Conservation (phyloP, 2,888 invertebrate species). For the Chrysodeixis includens region DNA sequence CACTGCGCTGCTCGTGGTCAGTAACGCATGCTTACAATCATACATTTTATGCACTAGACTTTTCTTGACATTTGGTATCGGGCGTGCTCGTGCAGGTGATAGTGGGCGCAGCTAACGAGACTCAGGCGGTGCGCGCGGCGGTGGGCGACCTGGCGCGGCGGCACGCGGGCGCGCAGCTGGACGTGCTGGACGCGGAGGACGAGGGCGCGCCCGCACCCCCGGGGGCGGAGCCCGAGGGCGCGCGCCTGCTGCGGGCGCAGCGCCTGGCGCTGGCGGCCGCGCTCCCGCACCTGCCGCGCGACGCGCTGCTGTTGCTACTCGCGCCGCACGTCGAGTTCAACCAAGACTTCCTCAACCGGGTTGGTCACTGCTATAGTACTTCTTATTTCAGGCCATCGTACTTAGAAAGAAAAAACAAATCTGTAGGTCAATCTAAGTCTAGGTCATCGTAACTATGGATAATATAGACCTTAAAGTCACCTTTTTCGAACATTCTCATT, state of each 20-base stretch:
- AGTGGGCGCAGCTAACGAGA: conserved; percentile 39
- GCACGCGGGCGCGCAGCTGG: conserved; percentile 30
- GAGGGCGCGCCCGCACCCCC: conserved; percentile 8
- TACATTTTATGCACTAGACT: conserved; percentile 2
- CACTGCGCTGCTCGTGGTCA: conserved; percentile 92
- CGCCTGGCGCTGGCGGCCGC: conserved; percentile 90
- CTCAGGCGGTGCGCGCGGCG: conserved; percentile 29
- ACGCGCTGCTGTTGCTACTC: conserved; percentile 92
- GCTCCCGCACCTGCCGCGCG: conserved; percentile 66
- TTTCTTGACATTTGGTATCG: no score
- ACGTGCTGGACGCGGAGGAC: conserved; percentile 19
- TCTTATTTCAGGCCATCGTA: no score
- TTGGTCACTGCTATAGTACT: conserved; percentile 74
- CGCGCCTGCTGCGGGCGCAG: conserved; percentile 80
- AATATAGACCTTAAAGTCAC: no score
- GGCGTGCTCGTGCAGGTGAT: conserved; percentile 28
- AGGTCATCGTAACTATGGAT: no score
- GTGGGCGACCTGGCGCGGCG: conserved; percentile 28
- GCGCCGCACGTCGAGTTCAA: conserved; percentile 92
- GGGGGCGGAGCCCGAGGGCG: conserved; percentile 6
- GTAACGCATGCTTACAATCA: conserved; percentile 42
- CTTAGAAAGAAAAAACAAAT: no score
- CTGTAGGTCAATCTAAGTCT: no score
- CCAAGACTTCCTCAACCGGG: conserved; percentile 96
- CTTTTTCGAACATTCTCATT: no score